These are phyloP conservation scores for Taphrorychus bicolor DNA, from an alignment of 2,888 invertebrate genomes.

Conservation along the genomic window DNA sequence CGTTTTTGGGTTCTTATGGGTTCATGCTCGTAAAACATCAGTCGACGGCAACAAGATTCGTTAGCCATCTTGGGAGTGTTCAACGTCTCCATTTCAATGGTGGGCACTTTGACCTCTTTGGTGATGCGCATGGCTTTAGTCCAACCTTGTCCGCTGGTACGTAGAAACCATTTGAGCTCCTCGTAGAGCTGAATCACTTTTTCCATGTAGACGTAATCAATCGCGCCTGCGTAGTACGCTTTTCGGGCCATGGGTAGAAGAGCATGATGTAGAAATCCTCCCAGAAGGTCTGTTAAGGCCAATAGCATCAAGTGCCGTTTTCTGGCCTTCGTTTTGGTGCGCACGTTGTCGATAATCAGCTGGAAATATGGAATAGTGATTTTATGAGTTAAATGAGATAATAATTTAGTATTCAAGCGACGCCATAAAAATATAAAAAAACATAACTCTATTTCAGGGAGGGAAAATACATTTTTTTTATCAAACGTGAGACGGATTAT, in stretches of 20 bases:
- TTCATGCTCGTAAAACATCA: constrained; percentile 45
- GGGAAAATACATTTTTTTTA: too few species aligned
- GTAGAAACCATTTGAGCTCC: constrained; percentile 65
- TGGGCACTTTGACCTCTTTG: constrained; percentile 33
- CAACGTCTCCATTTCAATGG: constrained; percentile 42
- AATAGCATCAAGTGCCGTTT: constrained; percentile 54
- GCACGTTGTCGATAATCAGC: constrained; percentile 50
- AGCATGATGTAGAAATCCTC: constrained; percentile 68
- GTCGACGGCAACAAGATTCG: constrained; percentile 43
- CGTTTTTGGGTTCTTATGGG: constrained; percentile 34
- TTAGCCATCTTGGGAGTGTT: constrained; percentile 23
- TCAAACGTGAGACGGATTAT: too few species aligned
- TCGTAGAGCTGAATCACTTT: constrained; percentile 65
- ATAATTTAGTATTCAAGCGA: not conserved
- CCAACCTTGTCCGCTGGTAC: constrained; percentile 69
- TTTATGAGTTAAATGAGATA: not conserved
- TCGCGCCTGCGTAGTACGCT: constrained; percentile 69
- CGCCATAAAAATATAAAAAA: too few species aligned
- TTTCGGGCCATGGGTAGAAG: constrained; percentile 67
- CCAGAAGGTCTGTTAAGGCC: constrained; percentile 57
- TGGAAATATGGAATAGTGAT: constrained; percentile 37
- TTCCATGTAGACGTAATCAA: constrained; percentile 64
- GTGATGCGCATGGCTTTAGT: constrained; percentile 47
- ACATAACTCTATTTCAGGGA: too few species aligned
- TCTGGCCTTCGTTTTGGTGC: constrained; percentile 51